phyloP scores from a whole-genome alignment of 2,113 vertebrate species.

The Albula goreensis region DNA sequence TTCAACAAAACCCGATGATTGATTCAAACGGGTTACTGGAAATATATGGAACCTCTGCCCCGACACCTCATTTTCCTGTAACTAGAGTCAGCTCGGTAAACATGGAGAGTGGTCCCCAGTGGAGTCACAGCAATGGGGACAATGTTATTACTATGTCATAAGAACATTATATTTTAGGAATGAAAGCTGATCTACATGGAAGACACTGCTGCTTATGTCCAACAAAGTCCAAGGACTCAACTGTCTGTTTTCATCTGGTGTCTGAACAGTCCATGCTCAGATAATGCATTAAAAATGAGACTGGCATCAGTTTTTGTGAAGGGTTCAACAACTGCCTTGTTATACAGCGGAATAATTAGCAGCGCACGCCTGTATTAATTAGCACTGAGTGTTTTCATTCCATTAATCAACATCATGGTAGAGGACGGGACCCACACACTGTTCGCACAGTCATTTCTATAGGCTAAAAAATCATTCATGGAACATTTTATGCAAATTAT shows the following conservation, averaged over 20 bases:
- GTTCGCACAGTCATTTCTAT: conserved; percentile 27
- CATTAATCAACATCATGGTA: conserved; percentile 88
- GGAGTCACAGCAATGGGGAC: no score
- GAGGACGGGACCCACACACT: conserved; percentile 25
- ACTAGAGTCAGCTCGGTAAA: no score
- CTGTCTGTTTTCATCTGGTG: background rate
- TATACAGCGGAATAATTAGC: conserved; percentile 89
- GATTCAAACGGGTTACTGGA: no score
- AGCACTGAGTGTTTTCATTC: conserved; percentile 90
- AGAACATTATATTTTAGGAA: no score
- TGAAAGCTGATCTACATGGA: no score
- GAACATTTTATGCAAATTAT: conserved; percentile 99
- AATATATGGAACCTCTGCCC: no score
- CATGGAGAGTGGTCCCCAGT: no score
- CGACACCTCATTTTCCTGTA: no score
- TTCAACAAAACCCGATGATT: no score
- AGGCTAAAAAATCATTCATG: conserved; percentile 88
- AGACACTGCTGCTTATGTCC: background rate
- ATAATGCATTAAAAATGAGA: conserved; percentile 32
- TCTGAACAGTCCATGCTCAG: conserved; percentile 1
- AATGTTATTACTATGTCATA: no score
- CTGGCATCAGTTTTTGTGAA: conserved; percentile 61
- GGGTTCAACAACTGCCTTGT: conserved; percentile 82
- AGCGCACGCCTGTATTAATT: conserved; percentile 93
- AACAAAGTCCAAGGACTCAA: background rate